Base-by-base conservation (phyloP, 2,113 vertebrate genomes). In the Gobiocypris rarus region DNA sequence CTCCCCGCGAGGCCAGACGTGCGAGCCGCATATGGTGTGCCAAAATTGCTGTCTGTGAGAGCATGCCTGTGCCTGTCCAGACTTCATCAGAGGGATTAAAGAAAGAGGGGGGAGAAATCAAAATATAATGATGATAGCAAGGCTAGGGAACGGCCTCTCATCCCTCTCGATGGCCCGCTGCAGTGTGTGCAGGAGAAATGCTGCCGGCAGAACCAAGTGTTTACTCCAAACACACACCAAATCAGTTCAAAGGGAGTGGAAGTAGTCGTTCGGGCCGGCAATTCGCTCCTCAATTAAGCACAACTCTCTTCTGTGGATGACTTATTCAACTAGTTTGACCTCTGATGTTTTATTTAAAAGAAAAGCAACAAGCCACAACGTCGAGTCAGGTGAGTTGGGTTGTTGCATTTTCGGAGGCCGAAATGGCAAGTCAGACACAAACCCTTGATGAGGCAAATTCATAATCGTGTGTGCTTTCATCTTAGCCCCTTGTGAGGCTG, bases 51-150 rank as follows among this genome's bases (percentile, higher is more conserved):
- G 97, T 97, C 96, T 96, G 95, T 91, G 93, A 95, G 96, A 97
- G 97, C 97, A 97, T 98, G 97, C 96, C 95, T 96, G 95, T 95
- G 97, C 97, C 96, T 97, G 97, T 97, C 96, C 97, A 97, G 97
- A 97, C 97, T 97, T 97, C 97, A 98, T 98, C 97, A 98, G 96
- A 96, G 94, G 98, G 97, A 98, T 98, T 99, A 98, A 98, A 98
- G 97, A 81, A 88, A 73, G 70, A 74, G 75, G 76, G 73, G 95
- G 50, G 75, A 95, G 95, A 96, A 96, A 96, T 96, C 95, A 91
- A 93, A 96, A 97, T 96, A 96, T 96, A 97, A 97, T 93, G 90
- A 93, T 93, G 92, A 92, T 91, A 86, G 89, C 75, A 34, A 81
- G 90, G 89, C 92, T 85, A 80, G 85, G 81, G 85, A 84, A 89